A percentile compares a stretch with the other conserved stretches of the same genome.
These are phyloP conservation scores for Eupristina koningsbergeri DNA, from an alignment of 1,140 invertebrate genomes.

Conservation along the genomic window DNA sequence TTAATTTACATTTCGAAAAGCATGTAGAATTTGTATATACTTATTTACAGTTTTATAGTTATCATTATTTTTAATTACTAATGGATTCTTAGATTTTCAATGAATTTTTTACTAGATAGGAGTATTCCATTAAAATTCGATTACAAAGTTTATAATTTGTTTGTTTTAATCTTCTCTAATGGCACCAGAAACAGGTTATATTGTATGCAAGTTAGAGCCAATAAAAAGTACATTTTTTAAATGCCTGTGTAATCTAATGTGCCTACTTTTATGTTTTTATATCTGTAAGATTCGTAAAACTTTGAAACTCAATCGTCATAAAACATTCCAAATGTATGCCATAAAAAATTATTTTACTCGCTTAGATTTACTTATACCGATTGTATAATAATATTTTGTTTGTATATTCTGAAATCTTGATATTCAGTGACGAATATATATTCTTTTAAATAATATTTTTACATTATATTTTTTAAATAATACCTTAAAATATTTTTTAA, in stretches of 20 bases:
- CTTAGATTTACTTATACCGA: background rate
- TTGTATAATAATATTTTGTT: background rate
- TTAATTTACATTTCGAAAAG: too few relatives aligned
- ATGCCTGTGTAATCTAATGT: slow-evolving; percentile 2
- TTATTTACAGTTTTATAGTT: too few relatives aligned
- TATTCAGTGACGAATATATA: background rate
- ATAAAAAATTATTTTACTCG: background rate
- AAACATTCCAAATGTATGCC: background rate
- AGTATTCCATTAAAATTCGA: too few relatives aligned
- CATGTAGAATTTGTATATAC: too few relatives aligned
- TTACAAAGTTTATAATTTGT: too few relatives aligned
- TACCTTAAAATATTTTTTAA: background rate
- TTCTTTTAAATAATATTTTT: background rate
- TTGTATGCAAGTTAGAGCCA: background rate
- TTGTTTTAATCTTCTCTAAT: background rate
- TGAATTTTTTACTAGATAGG: too few relatives aligned
- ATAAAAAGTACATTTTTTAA: background rate
- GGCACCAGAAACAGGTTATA: too few relatives aligned
- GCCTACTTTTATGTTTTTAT: slow-evolving; percentile 3
- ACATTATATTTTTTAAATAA: too few relatives aligned
- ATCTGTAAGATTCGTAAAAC: background rate
- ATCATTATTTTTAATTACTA: too few relatives aligned
- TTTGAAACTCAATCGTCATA: background rate
- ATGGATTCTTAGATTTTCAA: too few relatives aligned
- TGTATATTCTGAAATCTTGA: background rate